Base-by-base conservation (phyloP, 1,140 invertebrate genomes). In the Macrosteles quadrilineatus region DNA sequence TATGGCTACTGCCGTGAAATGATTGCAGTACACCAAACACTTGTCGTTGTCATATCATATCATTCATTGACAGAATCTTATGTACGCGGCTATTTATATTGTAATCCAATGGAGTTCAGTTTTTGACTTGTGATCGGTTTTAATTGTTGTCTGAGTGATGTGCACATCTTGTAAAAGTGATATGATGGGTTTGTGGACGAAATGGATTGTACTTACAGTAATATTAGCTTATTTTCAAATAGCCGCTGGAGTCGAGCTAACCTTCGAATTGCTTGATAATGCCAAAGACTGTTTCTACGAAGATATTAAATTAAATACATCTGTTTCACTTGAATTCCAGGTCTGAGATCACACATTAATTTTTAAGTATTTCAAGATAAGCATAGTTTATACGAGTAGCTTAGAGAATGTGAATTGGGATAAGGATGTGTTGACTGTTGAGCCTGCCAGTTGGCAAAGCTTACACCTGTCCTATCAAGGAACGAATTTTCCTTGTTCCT, bases 261-360 rank as follows among this genome's bases (percentile, higher is more conserved):
- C 97, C 69, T 99, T 99, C 83, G 98, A 99, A 84, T 86, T 99
- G 69, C 92, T 95, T 1, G 98, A 99, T 82, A 99, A 95, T 82
- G 96, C 95, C 71, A 94, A 93, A 83, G 94, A 99, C 83, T 99
- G 98, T 85, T 99, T 99, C 84, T 93, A 95, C 81, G 91, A 99
- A 84, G 89, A 95, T 74, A 95, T 99, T 67, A 86, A 92, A 67
- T 91, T 94, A 79, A 97, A 97, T 78, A 89, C 90, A 0, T 90
- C 96, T 73, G 89, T 89, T 43, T 93, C 94, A 1, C 83, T 99
- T 64, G 98, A 99, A 84, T 99, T 96, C 83, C 98, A 99, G 89
- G 97, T 98, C 84, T 75, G 1, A 11, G 1, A 29, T 67, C 36
- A 25, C 29, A 9, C 12, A n/a, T 36, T 40, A 14, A 40, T 59